Evolutionary conservation across 2,797 vertebrate genomes (phyloP), one percentile per base, ranked within the genome.

Genomic region (Trachurus trachurus): DNA sequence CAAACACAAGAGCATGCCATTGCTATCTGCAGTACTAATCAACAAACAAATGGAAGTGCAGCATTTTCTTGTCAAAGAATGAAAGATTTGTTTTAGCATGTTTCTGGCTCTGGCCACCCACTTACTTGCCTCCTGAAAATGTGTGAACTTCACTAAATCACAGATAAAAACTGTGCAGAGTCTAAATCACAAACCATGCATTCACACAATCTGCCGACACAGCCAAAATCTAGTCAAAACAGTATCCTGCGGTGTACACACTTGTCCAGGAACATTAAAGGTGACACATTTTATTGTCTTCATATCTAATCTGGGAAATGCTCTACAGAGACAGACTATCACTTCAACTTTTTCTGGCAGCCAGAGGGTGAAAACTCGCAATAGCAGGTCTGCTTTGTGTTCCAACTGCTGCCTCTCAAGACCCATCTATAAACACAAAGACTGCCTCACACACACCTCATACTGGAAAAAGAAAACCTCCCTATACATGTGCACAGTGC

Each of bases 361-460:
- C 22, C 42, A 71, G 76, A 67, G 53, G 66, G 66, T 63, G 71
- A 72, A 88, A 93, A 85, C 62, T 78, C 86, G 94, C 67, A 71
- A 85, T 75, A 74, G 72, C 63, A 31, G 74, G 86, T 80, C 93
- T 95, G 94, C 80, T 88, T 63, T 92, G 78, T 92, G 93, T 93
- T 92, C 88, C 87, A 85, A 84, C 71, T 58, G 45, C 85, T 58
- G 74, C 74, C 86, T 88, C 87, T 83, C 57, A 74, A 82, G 89
- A 82, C 68, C 77, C 80, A 83, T 93, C 84, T 83, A 72, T 79
- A 90, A 88, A 85, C 88, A 90, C 86, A 81, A 29, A 71, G 47
- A 73, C 47, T 68, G 58, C 64, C 52, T 72, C 72, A 78, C 59
- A 58, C 67, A 79, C 72, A 66, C 67, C 75, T 79, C 67, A 67